Evolutionary conservation across 2,888 invertebrate species (phyloP), one percentile per base, ranked within the genome.

Genomic region (Chorisops tibialis): DNA sequence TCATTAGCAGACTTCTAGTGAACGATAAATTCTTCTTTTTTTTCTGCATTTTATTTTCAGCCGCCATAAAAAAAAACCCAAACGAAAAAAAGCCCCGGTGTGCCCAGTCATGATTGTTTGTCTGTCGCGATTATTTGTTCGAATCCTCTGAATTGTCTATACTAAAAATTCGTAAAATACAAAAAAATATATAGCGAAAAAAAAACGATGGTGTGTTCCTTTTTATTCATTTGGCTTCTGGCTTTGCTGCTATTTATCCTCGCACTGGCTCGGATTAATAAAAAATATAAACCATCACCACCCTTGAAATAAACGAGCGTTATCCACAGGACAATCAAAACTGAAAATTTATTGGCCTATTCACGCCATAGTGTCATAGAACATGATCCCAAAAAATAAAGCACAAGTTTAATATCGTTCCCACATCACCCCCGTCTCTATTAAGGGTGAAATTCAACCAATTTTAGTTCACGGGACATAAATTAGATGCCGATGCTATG

Each of bases 261-360:
- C 12, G 49, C 30, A 30, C 49, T 14, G 30, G n/a, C 30, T 12
- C 47, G 19, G 16, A n/a, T n/a, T 22, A 49, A 49, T 22, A 24
- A 49, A 49, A 49, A 49, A 49, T 49, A n/a, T 22, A 14, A 49
- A 41, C n/a, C 14, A 16, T 16, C 41, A 41, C 41, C 41, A 41
- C 16, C 41, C n/a, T 41, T 6, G 43, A 16, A 43, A 4, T n/a
- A 16, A 43, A 43, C 30, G 14, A 43, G 14, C 51, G 61, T 61
- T 64, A 61, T 64, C 60, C 59, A 39, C 64, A 61, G 56, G 59
- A 61, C 64, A 64, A 64, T 64, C 64, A 60, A 64, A 64, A 61
- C 64, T 59, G 64, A 52, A 54, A 64, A 64, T 64, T 64, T 64
- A 64, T 64, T 61, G 64, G 58, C 45, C 64, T 59, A 64, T 64